phyloP scores from a whole-genome alignment of 1,140 invertebrate species.

The Grapholita molesta region DNA sequence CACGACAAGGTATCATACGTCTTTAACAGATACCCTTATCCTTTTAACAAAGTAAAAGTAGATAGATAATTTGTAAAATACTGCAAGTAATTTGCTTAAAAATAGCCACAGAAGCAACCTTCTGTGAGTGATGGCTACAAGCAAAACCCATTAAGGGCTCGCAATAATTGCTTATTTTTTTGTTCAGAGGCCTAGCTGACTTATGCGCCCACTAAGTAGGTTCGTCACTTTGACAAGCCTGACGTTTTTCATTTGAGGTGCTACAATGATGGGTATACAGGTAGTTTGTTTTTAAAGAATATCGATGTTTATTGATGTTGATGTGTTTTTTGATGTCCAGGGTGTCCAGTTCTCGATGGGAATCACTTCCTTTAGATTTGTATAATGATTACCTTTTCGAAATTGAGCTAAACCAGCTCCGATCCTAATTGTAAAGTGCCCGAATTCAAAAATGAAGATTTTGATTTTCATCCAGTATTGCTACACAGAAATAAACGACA shows the following conservation, averaged over 20 bases:
- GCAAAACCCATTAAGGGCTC: constrained; percentile 69
- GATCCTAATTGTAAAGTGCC: no score
- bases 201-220: constrained; percentile 59
- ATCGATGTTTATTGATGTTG: no score
- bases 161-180: constrained; percentile 67
- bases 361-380: no score
- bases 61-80: not conserved
- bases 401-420: no score
- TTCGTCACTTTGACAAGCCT: constrained; percentile 66
- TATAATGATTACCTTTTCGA: no score
- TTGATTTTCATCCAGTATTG: no score
- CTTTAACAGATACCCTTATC: not conserved
- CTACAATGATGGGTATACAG: constrained; percentile 35
- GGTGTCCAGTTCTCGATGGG: no score
- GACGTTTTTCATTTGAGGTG: constrained; percentile 50
- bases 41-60: not conserved
- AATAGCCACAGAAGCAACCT: constrained; percentile 25
- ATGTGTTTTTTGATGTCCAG: no score
- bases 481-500: no score
- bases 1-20: not conserved
- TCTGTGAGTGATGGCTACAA: constrained; percentile 53
- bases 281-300: constrained; percentile 26
- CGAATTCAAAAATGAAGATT: no score
- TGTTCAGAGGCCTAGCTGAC: constrained; percentile 48
- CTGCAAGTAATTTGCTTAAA: not conserved